Evolutionary conservation across 2,888 invertebrate species (phyloP).

Genomic region (Stenchaetothrips biformis): DNA sequence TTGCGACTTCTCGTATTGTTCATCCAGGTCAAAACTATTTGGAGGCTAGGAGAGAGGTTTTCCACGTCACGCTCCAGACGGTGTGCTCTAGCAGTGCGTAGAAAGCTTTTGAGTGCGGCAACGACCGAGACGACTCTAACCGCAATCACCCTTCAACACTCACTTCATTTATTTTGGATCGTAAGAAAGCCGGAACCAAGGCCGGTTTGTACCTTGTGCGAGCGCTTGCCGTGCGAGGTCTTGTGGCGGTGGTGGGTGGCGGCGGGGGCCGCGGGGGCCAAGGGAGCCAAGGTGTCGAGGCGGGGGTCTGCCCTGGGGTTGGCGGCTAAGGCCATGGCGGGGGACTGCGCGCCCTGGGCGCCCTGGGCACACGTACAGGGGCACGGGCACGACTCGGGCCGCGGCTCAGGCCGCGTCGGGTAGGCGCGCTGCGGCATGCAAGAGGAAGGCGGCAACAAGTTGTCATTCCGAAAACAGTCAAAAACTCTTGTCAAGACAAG

Average conservation of each 20-base stretch:
- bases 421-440: conserved; percentile 6
- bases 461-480: not conserved
- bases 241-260: not conserved
- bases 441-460: not conserved
- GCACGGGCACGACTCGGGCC: conserved; percentile 13
- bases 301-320: not conserved
- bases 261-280: not conserved
- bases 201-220: not conserved
- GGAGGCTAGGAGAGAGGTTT: no score
- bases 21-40: no score
- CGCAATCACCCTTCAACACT: no score
- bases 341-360: not conserved
- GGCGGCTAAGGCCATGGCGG: not conserved
- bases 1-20: no score
- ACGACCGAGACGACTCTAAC: no score
- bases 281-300: conserved; percentile 1
- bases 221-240: not conserved
- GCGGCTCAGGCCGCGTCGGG: not conserved
- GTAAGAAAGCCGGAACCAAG: no score
- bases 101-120: no score
- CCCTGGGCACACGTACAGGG: not conserved
- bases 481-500: not conserved
- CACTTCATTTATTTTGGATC: no score
- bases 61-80: no score
- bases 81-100: no score